Evolutionary conservation across 2,797 vertebrate genomes (phyloP).

Genomic region (Neosalanx taihuensis): DNA sequence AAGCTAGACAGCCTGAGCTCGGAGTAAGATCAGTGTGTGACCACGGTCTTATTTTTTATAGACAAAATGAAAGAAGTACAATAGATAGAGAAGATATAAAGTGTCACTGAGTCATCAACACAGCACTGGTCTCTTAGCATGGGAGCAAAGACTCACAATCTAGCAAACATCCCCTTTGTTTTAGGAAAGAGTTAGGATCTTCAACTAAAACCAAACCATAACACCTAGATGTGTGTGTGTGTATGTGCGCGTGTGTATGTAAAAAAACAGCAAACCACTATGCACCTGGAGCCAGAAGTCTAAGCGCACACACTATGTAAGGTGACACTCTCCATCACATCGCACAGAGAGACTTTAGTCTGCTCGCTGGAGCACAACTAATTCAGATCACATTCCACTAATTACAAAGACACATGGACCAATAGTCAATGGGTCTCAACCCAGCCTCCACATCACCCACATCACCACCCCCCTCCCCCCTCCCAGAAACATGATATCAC

Average conservation of each 20-base stretch:
- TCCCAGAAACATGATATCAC: conserved; percentile 4
- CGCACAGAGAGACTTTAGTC: conserved; percentile 22
- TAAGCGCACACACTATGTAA: conserved; percentile 35
- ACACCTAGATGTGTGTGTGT: not conserved
- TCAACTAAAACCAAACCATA: not conserved
- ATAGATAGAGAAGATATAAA: too few relatives aligned
- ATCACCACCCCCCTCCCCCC: too few relatives aligned
- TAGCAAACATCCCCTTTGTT: too few relatives aligned
- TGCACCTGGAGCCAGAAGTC: conserved; percentile 3
- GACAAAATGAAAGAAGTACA: not conserved
- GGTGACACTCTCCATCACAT: conserved; percentile 43
- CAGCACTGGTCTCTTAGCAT: too few relatives aligned
- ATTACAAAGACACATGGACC: conserved; percentile 43
- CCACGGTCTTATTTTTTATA: not conserved
- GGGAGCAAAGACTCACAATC: too few relatives aligned
- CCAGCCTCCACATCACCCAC: not conserved
- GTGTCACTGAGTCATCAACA: too few relatives aligned
- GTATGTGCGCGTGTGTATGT: not conserved
- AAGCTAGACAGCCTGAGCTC: not conserved
- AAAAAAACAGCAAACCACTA: not conserved
- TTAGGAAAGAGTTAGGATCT: too few relatives aligned
- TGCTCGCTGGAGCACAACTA: conserved; percentile 35
- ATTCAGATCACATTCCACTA: conserved; percentile 58
- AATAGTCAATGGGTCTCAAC: conserved; percentile 4
- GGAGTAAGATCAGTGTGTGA: not conserved